phyloP scores from a whole-genome alignment of 2,888 invertebrate species.

The Protophormia terraenovae region DNA sequence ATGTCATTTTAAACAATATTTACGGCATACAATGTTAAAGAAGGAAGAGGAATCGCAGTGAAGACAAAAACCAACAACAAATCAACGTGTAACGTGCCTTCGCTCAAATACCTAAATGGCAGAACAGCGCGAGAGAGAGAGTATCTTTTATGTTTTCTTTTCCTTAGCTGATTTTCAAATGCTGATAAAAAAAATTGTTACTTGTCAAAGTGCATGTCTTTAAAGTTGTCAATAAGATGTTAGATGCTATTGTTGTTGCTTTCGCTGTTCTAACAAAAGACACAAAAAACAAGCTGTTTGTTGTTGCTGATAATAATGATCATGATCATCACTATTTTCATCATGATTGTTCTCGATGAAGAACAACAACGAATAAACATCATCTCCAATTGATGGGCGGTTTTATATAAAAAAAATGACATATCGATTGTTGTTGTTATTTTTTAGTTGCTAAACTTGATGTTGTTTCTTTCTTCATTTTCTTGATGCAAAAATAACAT shows the following conservation, averaged over 20 bases:
- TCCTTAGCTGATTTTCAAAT: slow-evolving; percentile 60
- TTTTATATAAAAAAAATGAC: slow-evolving; percentile 65
- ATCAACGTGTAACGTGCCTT: slow-evolving; percentile 57
- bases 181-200: slow-evolving; percentile 65
- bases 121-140: slow-evolving; percentile 34
- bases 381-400: slow-evolving; percentile 65
- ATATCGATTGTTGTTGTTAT: slow-evolving; percentile 56
- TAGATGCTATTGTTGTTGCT: slow-evolving; percentile 44
- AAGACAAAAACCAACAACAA: background rate
- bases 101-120: slow-evolving; percentile 33
- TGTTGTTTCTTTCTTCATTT: slow-evolving; percentile 30
- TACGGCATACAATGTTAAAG: slow-evolving; percentile 24
- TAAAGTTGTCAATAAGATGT: slow-evolving; percentile 59
- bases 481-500: slow-evolving; percentile 41
- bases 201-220: slow-evolving; percentile 66
- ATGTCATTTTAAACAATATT: slow-evolving; percentile 50
- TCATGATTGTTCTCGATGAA: slow-evolving; percentile 49
- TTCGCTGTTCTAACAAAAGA: slow-evolving; percentile 24
- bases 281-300: slow-evolving; percentile 32
- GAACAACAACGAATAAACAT: slow-evolving; percentile 29
- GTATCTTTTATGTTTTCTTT: slow-evolving; percentile 31
- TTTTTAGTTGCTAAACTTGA: slow-evolving; percentile 18
- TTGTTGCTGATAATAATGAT: slow-evolving; percentile 56
- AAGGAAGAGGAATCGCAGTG: slow-evolving; percentile 11
- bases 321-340: slow-evolving; percentile 57